Evolutionary conservation across 2,113 vertebrate species (phyloP), one percentile per base, ranked within the genome.

Genomic region (Puntigrus tetrazona): DNA sequence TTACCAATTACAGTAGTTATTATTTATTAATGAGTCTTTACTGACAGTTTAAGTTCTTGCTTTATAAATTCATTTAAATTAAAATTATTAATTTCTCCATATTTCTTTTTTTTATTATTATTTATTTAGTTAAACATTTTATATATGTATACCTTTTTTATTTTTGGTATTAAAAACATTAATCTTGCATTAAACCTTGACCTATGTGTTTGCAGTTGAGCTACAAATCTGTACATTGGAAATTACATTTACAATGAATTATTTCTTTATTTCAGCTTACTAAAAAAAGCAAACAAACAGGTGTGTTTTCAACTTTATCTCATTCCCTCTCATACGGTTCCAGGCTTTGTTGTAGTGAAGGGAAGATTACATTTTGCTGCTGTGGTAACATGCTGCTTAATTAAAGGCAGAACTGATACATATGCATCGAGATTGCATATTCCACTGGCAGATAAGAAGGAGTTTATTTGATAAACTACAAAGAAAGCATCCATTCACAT

Each of bases 401-500:
- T 94, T 94, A 94, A 92, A 90, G 86, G 88, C 86, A 34, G 85
- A 78, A 65, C 81, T 87, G 90, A 93, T 90, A 89, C 78, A 85
- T 89, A 78, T 89, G 92, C 90, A 92, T 92, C 91, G 89, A 94
- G 91, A 92, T 87, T 85, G 89, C 88, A 88, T 86, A 91, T 91
- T 94, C 90, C 84, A 89, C 83, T 79, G 91, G 89, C 85, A 88
- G 78, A 90, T 90, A 89, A 93, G 27, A 90, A 81, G 86, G 86
- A 91, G 90, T 93, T 94, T 87, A 92, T 92, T 92, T 93, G 91
- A 94, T 91, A 93, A 93, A 92, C 91, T 91, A 91, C 92, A 91
- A 92, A 90, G 92, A 94, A 94, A 92, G 90, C 90, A 89, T 93
- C 92, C 92, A 91, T 94, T 92, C 88, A 79, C 87, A 88, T 86